Evolutionary conservation across 2,113 vertebrate genomes (phyloP).

Genomic region (Fulmarus glacialis): DNA sequence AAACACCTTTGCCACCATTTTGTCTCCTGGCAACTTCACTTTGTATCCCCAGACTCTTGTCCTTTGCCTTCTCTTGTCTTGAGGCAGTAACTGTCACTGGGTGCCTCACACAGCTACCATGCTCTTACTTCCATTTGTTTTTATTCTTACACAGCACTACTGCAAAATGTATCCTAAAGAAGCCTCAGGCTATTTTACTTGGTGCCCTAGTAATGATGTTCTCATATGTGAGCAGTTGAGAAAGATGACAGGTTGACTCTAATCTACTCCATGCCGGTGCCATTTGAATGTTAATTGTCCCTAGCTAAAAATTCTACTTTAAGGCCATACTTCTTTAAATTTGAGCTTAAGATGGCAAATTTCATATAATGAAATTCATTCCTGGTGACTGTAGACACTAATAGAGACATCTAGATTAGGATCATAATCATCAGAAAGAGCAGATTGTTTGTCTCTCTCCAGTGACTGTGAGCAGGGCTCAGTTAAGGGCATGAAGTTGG

Average conservation of each 20-base stretch:
- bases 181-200: conserved; percentile 14
- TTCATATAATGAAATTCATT: not conserved
- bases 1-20: not conserved
- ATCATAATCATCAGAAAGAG: not conserved
- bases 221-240: not conserved
- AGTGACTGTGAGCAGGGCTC: not conserved
- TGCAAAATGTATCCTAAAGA: not conserved
- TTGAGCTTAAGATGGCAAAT: not conserved
- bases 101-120: not conserved
- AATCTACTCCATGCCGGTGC: not conserved
- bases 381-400: not conserved
- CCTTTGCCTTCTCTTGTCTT: not conserved
- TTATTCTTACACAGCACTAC: not conserved
- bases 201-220: conserved; percentile 20
- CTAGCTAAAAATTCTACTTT: conserved; percentile 4
- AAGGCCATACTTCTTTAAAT: not conserved
- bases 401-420: not conserved
- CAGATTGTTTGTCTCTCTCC: not conserved
- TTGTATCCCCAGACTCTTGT: not conserved
- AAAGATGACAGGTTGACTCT: conserved; percentile 43
- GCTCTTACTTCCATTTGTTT: not conserved
- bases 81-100: not conserved
- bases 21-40: not conserved
- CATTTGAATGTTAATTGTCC: conserved; percentile 40
- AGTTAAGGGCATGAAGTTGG: not conserved